Percentiles rank a stretch among this genome's conserved stretches.
Evolutionary conservation across 1,140 invertebrate species (phyloP).

Genomic region (Mya arenaria): DNA sequence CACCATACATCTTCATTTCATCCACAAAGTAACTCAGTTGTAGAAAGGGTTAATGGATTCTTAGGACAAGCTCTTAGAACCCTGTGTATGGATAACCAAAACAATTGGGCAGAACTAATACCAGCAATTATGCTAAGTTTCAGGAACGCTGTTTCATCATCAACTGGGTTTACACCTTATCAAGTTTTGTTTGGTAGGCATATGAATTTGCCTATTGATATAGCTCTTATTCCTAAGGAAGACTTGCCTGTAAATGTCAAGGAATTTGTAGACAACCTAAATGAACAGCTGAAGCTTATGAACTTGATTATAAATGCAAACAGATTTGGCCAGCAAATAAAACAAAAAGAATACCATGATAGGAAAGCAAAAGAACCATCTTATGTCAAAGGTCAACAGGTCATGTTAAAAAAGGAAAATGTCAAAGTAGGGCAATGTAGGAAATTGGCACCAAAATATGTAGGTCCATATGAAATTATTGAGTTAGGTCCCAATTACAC

Average conservation of each 20-base stretch:
- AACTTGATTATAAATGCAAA: conserved; percentile 50
- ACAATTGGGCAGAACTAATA: neutral
- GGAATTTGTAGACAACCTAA: conserved; percentile 11
- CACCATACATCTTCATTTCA: no score
- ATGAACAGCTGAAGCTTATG: conserved; percentile 37
- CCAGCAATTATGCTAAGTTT: conserved; percentile 29
- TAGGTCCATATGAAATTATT: neutral
- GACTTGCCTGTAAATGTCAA: conserved; percentile 33
- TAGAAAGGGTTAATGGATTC: no score
- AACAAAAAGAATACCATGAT: conserved; percentile 18
- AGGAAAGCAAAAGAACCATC: neutral
- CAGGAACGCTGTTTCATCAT: conserved; percentile 26
- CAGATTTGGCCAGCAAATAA: conserved; percentile 5
- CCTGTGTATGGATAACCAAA: no score
- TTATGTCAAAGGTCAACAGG: neutral
- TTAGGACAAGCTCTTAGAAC: no score
- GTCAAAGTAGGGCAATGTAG: neutral
- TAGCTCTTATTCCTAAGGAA: conserved; percentile 51
- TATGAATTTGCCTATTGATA: conserved; percentile 57
- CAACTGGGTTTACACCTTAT: conserved; percentile 53
- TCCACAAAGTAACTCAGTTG: no score
- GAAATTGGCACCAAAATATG: neutral
- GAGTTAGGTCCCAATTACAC: neutral
- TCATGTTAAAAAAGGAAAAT: neutral
- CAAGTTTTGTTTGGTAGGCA: conserved; percentile 57